A percentile compares a stretch with the other conserved stretches of the same genome.
These are phyloP conservation scores for Cryptosula pallasiana DNA, from an alignment of 2,888 invertebrate genomes.

Conservation along the genomic window DNA sequence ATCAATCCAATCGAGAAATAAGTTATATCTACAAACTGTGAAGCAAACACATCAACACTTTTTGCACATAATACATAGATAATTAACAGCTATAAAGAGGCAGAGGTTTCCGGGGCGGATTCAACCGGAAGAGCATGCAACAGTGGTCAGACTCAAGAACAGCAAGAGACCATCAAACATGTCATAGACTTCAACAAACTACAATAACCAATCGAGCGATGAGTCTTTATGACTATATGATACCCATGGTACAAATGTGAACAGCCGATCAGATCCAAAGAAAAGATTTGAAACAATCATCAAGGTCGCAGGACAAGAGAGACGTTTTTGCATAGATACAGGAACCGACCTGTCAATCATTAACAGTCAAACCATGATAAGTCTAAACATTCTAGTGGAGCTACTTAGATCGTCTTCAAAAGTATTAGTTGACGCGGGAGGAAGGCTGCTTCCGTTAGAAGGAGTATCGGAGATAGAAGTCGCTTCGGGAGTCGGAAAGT, in stretches of 20 bases:
- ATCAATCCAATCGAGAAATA: no score
- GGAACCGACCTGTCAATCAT: neutral
- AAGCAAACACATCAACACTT: no score
- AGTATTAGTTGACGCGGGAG: neutral
- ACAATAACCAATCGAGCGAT: neutral
- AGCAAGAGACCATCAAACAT: no score
- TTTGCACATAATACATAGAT: no score
- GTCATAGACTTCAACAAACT: no score
- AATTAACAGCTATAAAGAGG: no score
- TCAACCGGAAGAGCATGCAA: no score
- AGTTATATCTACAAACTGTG: no score
- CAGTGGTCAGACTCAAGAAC: no score
- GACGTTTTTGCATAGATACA: no score
- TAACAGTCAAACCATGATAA: neutral
- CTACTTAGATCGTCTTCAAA: neutral
- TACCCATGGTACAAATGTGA: neutral
- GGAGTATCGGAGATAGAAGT: neutral
- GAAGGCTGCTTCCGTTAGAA: neutral
- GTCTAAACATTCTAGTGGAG: neutral
- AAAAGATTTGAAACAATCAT: neutral
- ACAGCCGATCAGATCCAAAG: no score
- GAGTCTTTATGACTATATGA: neutral
- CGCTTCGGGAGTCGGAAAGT: neutral
- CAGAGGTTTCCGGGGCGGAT: no score
- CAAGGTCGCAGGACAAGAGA: neutral